Percentiles rank a stretch among this genome's conserved stretches.
Evolutionary conservation across 1,140 invertebrate genomes (phyloP).

Genomic region (Sipha flava): DNA sequence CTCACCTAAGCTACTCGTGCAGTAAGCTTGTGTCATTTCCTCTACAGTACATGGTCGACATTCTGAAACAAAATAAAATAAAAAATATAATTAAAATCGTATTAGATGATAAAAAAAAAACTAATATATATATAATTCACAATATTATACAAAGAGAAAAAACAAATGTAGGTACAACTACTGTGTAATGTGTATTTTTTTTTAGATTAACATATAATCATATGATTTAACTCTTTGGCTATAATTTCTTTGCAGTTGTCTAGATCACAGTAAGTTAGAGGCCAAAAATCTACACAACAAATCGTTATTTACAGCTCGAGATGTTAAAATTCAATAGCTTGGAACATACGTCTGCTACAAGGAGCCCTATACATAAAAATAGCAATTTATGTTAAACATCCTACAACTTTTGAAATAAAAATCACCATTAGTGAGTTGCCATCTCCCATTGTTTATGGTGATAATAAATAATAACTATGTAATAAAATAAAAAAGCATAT

Average conservation of each 20-base stretch:
- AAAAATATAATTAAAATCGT: constrained; percentile 25
- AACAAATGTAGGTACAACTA: too few species aligned
- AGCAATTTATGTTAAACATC: background rate
- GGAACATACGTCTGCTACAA: background rate
- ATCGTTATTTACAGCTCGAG: background rate
- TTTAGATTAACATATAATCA: constrained; percentile 2
- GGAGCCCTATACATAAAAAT: background rate
- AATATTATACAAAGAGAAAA: background rate
- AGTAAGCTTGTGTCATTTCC: constrained; percentile 31
- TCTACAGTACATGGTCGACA: constrained; percentile 20
- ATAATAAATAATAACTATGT: constrained; percentile 5
- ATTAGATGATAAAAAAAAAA: background rate
- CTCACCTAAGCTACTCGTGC: constrained; percentile 28
- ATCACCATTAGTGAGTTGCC: background rate
- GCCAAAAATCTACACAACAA: background rate
- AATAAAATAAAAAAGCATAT: background rate
- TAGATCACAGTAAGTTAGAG: too few species aligned
- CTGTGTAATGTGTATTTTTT: background rate
- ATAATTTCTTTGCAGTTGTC: background rate
- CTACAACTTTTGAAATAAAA: background rate
- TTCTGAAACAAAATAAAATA: constrained; percentile 3
- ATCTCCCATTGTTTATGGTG: background rate
- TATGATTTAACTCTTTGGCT: background rate
- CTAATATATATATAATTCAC: background rate
- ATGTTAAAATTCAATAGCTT: background rate